These are phyloP conservation scores for Drosophila pectinifera DNA, from an alignment of 1,140 invertebrate species.

Conservation along the genomic window DNA sequence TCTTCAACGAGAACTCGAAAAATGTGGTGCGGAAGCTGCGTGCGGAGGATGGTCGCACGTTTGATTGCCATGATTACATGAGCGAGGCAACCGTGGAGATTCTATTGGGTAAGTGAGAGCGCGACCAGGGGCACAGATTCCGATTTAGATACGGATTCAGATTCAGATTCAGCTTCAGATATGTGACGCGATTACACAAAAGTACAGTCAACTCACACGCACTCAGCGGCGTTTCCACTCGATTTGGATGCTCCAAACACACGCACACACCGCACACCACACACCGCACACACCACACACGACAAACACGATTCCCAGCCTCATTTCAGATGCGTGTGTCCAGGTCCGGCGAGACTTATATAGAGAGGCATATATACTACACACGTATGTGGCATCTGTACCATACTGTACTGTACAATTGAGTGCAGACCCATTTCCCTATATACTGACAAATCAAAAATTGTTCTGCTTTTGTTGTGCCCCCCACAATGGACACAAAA, in stretches of 20 bases:
- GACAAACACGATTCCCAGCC: not conserved
- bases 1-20: slow-evolving; percentile 91
- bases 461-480: slow-evolving; percentile 56
- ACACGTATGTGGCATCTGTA: not conserved
- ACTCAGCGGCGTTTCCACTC: slow-evolving; percentile 17
- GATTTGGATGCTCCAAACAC: slow-evolving; percentile 9
- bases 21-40: slow-evolving; percentile 89
- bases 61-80: slow-evolving; percentile 93
- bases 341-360: slow-evolving; percentile 4
- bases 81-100: slow-evolving; percentile 93
- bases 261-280: not conserved
- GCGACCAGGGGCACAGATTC: slow-evolving; percentile 16
- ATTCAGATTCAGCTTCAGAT: not conserved
- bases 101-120: slow-evolving; percentile 88
- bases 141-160: not conserved
- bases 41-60: slow-evolving; percentile 88
- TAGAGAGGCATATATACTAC: slow-evolving; percentile 16
- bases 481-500: slow-evolving; percentile 44
- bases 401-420: slow-evolving; percentile 50
- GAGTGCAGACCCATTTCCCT: slow-evolving; percentile 79
- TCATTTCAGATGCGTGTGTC: slow-evolving; percentile 14
- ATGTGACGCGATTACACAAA: slow-evolving; percentile 28
- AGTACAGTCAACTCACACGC: slow-evolving; percentile 74
- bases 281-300: too few relatives aligned
- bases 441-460: slow-evolving; percentile 76